Base-by-base conservation (phyloP, 2,888 invertebrate species). In the Yponomeuta evonymella region DNA sequence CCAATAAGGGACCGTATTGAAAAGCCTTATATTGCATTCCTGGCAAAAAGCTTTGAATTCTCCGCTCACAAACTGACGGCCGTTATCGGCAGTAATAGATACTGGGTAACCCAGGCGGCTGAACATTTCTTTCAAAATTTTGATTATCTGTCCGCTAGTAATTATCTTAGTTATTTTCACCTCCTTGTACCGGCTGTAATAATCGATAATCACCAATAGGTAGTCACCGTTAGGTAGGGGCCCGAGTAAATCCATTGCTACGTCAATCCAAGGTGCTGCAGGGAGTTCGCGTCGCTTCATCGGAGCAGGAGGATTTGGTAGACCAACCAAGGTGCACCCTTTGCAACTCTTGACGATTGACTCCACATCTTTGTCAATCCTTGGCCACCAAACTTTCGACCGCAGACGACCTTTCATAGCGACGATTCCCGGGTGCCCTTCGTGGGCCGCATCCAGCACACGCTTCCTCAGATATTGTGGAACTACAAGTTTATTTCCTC, bases 361-460 rank as follows among this genome's bases (percentile, higher is more conserved):
- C 62, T 76, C 76, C 1, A 71, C 73, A 62, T 77, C 76, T n/a
- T 72, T 73, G 48, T 76, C 75, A 29, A 65, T 67, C 29, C 67
- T 71, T 0, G 75, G 76, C 77, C 77, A 76, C 76, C 75, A 77
- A 8, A 75, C 74, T 69, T 72, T 72, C 4, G 69, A 69, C 23
- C 76, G 70, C 2, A 75, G 65, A 2, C 74, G 63, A 9, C 69
- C 64, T 71, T 75, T 74, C 74, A 73, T 75, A 36, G 67, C 69
- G 1, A 74, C 75, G 15, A 76, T 76, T 9, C 79, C 78, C 1
- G 78, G 76, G 70, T 80, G 80, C 0, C 81, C 81, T 70, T 81
- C 78, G 66, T 81, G 80, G 2, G 77, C 79, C 29, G 75, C 72
- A 8, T 71, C 72, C 68, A 78, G 70, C 6, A 74, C 75, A 30